Base-by-base conservation (phyloP, 2,113 vertebrate genomes). In the Lepisosteus oculatus region DNA sequence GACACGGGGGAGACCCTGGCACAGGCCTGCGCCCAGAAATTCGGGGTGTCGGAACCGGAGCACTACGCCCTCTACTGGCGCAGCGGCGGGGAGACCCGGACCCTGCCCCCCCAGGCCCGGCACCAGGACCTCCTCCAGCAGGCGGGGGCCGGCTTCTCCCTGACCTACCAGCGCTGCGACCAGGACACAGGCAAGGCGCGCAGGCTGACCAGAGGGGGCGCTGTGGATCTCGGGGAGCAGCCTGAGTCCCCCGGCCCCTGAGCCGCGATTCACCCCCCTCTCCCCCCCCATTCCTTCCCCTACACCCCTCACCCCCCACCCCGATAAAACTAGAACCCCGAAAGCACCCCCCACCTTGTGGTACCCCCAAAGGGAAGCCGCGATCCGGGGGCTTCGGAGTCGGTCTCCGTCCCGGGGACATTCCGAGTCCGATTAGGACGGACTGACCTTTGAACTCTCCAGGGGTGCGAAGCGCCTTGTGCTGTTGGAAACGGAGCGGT, bases 101-200 rank as follows among this genome's bases (percentile, higher is more conserved):
- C 87, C 56, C 77, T 93, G 65, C 90, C 88, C 0, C 67, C 87
- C 3, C 86, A 92, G 74, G 84, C 86, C 9, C 90, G 88, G 78
- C 88, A 87, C 43, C 74, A 88, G 83, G 62, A 64, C 17, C 15
- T 64, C 8, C 8, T 17, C 15, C 13, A 9, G 3, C 62, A 64
- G 17, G 8, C 57, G 87, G 89, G 79, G 87, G 87, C 62, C 3
- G 87, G 80, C 2, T 84, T 90, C 75, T 90, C 90, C 7, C 90
- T 93, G 70, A 90, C 88, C 69, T 93, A 91, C 85, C 90, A 92
- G 84, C 87, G 90, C 78, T 87, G 82, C 79, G 91, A 91, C 83
- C 90, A 92, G 74, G 90, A 92, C 86, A 90, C 90, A 83, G 89
- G 91, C 83, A 92, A 92, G 82, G 90, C 90, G 84, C 83, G 90